phyloP scores from a whole-genome alignment of 2,113 vertebrate genomes.

The Craseonycteris thonglongyai region DNA sequence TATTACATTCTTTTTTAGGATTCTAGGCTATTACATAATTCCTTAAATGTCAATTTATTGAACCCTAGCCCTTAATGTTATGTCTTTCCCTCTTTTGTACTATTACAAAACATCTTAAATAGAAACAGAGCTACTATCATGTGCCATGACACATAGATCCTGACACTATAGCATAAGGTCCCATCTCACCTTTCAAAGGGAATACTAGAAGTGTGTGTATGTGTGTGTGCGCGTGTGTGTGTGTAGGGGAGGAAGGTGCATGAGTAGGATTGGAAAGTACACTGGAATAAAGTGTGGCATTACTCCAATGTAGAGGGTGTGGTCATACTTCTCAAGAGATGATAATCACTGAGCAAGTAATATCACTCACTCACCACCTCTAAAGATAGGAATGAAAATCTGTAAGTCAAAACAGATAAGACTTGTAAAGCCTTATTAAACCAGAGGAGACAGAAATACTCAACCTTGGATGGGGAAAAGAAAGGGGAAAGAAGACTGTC shows the following conservation, averaged over 20 bases:
- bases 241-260: accelerated
- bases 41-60: conserved; percentile 62
- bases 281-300: neutral
- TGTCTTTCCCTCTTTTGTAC: conserved; percentile 23
- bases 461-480: neutral
- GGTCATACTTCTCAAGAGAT: neutral
- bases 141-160: neutral
- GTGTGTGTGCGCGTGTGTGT: too few relatives aligned
- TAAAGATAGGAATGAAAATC: neutral
- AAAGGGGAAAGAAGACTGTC: neutral
- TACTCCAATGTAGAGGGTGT: neutral
- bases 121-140: conserved; percentile 44
- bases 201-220: neutral
- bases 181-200: neutral
- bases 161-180: neutral
- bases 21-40: conserved; percentile 59
- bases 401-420: neutral
- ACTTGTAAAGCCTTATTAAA: conserved; percentile 2
- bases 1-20: conserved; percentile 54
- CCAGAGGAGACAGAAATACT: neutral
- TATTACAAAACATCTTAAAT: conserved; percentile 53
- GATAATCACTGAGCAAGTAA: neutral
- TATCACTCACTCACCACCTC: neutral
- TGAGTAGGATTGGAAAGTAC: neutral
- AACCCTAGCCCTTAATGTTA: conserved; percentile 42